Evolutionary conservation across 2,113 vertebrate genomes (phyloP), one percentile per base, ranked within the genome.

Genomic region (Athene cunicularia): DNA sequence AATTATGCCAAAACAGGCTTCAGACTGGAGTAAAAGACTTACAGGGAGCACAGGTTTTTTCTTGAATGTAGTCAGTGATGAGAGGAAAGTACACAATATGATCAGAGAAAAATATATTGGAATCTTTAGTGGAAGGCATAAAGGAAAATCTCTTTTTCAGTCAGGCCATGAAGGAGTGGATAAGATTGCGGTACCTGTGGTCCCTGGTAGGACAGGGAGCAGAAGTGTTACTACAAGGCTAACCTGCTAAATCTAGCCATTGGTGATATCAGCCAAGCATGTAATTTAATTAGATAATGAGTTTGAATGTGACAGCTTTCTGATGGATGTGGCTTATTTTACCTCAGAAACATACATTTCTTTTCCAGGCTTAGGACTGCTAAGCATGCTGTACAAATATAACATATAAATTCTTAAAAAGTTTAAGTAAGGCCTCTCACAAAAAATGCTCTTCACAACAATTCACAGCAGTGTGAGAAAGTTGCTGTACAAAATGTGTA

Each of bases 111-210:
- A 75, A 37, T 15, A 56, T 33, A 41, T 17, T 33, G 41, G 39
- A 43, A 28, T 35, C 13, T 56, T 47, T 21, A 70, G 28, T 39
- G 24, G 58, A 62, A 79, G 37, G 16, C n/a, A 24, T 45, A 68
- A 80, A 74, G 19, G 20, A 35, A 80, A 55, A 41, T 50, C 12
- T 56, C 33, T 26, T 32, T 62, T 85, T 47, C 28, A 39, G 37
- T 37, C 15, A 60, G 18, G 32, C 12, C 0, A 33, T 1, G 18
- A 12, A 50, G 5, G 4, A 49, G 5, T 35, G 21, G 12, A 6
- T 62, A 64, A 77, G 5, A 62, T 11, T 62, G 30, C 8, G 73
- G 37, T 11, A 17, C 4, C 14, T 47, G 26, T 53, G 19, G 26
- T 53, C 28, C 11, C 28, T 58, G 9, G 13, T 1, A 49, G 45